Base-by-base conservation (phyloP, 92 coral and sea anemone species). In the Palythoa caribaeorum region DNA sequence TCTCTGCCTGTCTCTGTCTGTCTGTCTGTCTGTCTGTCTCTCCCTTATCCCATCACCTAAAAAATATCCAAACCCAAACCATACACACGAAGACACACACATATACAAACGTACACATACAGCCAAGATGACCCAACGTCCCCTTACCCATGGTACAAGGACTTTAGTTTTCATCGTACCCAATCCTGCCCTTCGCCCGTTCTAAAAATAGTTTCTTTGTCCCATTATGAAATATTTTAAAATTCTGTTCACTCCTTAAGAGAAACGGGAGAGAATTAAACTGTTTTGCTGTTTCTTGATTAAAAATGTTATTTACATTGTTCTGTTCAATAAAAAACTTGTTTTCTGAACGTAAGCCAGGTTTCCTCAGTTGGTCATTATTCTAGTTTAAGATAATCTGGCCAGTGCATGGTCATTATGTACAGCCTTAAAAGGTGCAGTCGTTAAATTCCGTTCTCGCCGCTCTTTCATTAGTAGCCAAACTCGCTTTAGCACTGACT, bases 401-500 rank as follows among this genome's bases (percentile, higher is more conserved):
- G 89, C 84, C 89, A 86, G 14, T 59, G n/a, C n/a, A n/a, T n/a
- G 89, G 15, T 86, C 47, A 39, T 60, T 28, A 57, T 86, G 48
- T 51, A 75, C 21, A 47, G 89, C 83, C 83, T 86, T 86, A 80
- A 86, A 86, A 52, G 89, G 21, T 14, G 80, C 59, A 57, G 38
- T 76, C 17, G 72, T 76, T 15, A 85, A 83, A 68, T 85, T 83
- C 83, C 83, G 55, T 38, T 85, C 89, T 48, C 83, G 89, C 73
- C 53, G 73, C 52, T 85, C 88, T 71, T 71, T 48, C 83, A 72
- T 6, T 5, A 81, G 88, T 5, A 85, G 66, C 89, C 81, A 85
- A 48, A 81, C 89, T 6, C 73, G 78, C 11, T 75, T 85, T 44
- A 85, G 73, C 6, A 73, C 81, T 35, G 81, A 74, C 50, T 50